These are phyloP conservation scores for Austrofundulus limnaeus DNA, from an alignment of 2,113 vertebrate genomes.

Conservation along the genomic window DNA sequence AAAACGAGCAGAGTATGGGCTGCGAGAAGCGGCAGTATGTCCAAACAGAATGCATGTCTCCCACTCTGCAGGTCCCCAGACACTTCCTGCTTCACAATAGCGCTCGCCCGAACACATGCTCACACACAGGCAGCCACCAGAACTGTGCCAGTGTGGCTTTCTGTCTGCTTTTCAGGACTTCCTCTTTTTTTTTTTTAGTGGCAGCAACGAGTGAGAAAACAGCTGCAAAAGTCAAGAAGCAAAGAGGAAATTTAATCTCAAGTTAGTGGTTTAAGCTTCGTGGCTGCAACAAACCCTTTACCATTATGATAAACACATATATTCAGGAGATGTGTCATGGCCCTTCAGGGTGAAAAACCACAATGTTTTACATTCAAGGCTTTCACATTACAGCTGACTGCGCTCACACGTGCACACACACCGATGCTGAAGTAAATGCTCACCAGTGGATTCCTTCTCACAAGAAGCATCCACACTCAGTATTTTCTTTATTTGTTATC, in stretches of 20 bases:
- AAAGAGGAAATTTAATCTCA: slow-evolving; percentile 14
- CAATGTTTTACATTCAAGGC: slow-evolving; percentile 45
- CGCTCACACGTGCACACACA: slow-evolving; percentile 3
- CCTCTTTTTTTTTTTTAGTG: slow-evolving; percentile 32
- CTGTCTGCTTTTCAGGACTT: slow-evolving; percentile 38
- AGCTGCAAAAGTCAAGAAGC: slow-evolving; percentile 33
- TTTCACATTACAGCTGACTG: slow-evolving; percentile 45
- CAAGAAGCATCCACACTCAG: slow-evolving; percentile 51
- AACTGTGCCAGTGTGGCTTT: slow-evolving; percentile 37
- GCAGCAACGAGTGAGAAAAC: slow-evolving; percentile 13
- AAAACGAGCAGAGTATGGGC: slow-evolving; percentile 56
- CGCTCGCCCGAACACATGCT: slow-evolving; percentile 47
- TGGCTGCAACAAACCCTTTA: slow-evolving; percentile 48
- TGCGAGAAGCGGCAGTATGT: slow-evolving; percentile 73
- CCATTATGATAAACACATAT: slow-evolving; percentile 47
- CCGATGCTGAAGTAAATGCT: slow-evolving; percentile 30
- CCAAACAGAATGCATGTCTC: slow-evolving; percentile 79
- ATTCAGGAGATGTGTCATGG: slow-evolving; percentile 49
- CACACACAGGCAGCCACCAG: slow-evolving; percentile 32
- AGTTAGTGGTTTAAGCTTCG: slow-evolving; percentile 24
- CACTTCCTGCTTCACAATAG: slow-evolving; percentile 59
- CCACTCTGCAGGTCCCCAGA: slow-evolving; percentile 73
- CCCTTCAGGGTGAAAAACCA: slow-evolving; percentile 48
- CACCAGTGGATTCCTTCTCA: slow-evolving; percentile 22
- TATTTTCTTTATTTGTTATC: slow-evolving; percentile 47